A percentile compares a stretch with the other conserved stretches of the same genome.
phyloP scores from a whole-genome alignment of 2,113 vertebrate genomes.

The Oxygymnocypris stewartii region DNA sequence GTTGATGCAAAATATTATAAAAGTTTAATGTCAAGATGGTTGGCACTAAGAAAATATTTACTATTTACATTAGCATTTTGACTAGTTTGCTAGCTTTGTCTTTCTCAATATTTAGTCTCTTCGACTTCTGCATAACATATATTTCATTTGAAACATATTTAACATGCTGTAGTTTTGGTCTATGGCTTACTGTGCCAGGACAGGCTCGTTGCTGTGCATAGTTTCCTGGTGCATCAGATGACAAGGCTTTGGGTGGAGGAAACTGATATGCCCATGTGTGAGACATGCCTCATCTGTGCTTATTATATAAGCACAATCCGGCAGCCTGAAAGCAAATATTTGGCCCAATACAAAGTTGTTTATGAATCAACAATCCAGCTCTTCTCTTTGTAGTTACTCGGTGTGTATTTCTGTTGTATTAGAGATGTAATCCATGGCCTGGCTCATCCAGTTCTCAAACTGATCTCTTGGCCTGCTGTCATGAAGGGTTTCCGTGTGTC shows the following conservation, averaged over 20 bases:
- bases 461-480: background rate
- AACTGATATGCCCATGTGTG: constrained; percentile 47
- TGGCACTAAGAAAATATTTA: background rate
- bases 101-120: background rate
- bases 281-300: constrained; percentile 1
- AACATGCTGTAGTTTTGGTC: background rate
- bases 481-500: background rate
- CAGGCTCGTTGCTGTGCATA: constrained; percentile 54
- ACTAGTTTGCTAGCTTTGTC: background rate
- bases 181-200: constrained; percentile 31
- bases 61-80: too few species aligned
- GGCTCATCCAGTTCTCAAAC: background rate
- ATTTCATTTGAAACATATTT: background rate
- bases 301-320: background rate
- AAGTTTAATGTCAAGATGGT: background rate
- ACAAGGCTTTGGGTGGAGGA: constrained; percentile 57
- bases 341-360: background rate
- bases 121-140: background rate
- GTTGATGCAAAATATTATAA: background rate
- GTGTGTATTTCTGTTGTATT: constrained; percentile 7
- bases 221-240: constrained; percentile 71
- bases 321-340: constrained; percentile 15
- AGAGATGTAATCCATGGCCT: constrained; percentile 1
- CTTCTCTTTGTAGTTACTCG: background rate
- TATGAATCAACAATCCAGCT: background rate